Base-by-base conservation (phyloP, 2,888 invertebrate species). In the Ophioninae sp. region DNA sequence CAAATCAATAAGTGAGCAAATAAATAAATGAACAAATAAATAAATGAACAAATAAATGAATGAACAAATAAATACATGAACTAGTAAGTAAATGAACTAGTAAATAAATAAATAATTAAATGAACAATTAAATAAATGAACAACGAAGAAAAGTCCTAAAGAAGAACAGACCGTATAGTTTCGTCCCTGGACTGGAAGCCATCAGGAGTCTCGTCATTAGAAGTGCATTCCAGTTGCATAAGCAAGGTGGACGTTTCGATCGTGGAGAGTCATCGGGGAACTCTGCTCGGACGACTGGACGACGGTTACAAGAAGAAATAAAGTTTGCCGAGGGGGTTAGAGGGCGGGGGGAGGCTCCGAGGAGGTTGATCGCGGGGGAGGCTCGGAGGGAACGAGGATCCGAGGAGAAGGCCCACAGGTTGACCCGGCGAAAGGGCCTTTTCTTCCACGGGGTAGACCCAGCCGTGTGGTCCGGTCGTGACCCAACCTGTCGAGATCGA, bases 401-500 rank as follows among this genome's bases (percentile, higher is more conserved):
- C 69, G 80, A 67, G 37, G 61, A 65, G 63, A 81, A 82, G 82
- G 67, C 64, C 68, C 71, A 73, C 81, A 80, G 83, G 83, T 80
- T 83, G 83, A 81, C 83, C 82, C 75, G 75, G 83, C 78, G 82
- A 69, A 76, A 78, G 79, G 84, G 85, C 73, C 59, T 65, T 81
- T 79, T 79, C 79, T 64, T 72, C n/a, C 63, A 59, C 75, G 69
- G 69, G 69, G 63, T 75, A 80, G 75, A 75, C 80, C 63, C 80
- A 51, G 69, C 84, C 85, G 82, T 82, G 85, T 85, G 85, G 85
- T 85, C 85, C 79, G 90, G 73, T 91, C 91, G 91, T 91, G 91
- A 91, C 91, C 90, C 89, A 90, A 91, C 90, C 91, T 91, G 91
- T 91, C 90, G 85, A 84, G 83, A 84, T 84, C 83, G 83, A 78